Evolutionary conservation across 1,140 invertebrate species (phyloP).

Genomic region (Maniola jurtina): DNA sequence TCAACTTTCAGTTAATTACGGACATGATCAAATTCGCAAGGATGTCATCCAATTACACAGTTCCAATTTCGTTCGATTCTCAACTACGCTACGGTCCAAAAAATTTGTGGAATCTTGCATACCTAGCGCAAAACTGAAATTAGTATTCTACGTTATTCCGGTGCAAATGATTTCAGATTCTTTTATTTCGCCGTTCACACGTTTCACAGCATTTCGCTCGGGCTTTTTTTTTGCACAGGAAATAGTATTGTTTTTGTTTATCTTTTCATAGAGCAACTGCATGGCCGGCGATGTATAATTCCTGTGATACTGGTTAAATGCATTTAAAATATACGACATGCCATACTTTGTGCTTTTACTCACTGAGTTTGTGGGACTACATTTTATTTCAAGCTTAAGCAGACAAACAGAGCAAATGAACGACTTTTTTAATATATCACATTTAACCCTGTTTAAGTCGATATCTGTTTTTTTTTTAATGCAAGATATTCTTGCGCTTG

Average conservation of each 20-base stretch:
- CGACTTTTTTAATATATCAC: no score
- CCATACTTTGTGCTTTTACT: not conserved
- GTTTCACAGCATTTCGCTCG: constrained; percentile 36
- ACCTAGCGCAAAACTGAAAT: constrained; percentile 21
- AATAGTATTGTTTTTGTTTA: constrained; percentile 67
- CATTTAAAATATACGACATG: constrained; percentile 38
- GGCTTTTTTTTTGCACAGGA: constrained; percentile 37
- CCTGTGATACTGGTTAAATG: constrained; percentile 60
- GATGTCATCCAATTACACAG: constrained; percentile 11
- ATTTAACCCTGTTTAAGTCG: no score
- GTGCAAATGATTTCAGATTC: constrained; percentile 35
- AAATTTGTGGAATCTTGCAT: constrained; percentile 13
- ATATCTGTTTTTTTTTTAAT: no score
- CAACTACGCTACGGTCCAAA: constrained; percentile 8
- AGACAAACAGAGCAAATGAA: not conserved
- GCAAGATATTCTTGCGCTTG: no score
- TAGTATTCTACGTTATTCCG: constrained; percentile 30
- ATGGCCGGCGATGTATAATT: constrained; percentile 61
- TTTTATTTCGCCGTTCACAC: constrained; percentile 40
- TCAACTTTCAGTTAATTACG: constrained; percentile 2
- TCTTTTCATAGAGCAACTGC: constrained; percentile 59
- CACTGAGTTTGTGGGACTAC: not conserved
- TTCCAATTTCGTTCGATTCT: constrained; percentile 9
- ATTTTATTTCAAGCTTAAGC: constrained; percentile 1
- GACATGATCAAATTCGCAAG: constrained; percentile 3